Conservation (phyloP, 23 tunicate genomes). For the Trididemnum clinides region DNA sequence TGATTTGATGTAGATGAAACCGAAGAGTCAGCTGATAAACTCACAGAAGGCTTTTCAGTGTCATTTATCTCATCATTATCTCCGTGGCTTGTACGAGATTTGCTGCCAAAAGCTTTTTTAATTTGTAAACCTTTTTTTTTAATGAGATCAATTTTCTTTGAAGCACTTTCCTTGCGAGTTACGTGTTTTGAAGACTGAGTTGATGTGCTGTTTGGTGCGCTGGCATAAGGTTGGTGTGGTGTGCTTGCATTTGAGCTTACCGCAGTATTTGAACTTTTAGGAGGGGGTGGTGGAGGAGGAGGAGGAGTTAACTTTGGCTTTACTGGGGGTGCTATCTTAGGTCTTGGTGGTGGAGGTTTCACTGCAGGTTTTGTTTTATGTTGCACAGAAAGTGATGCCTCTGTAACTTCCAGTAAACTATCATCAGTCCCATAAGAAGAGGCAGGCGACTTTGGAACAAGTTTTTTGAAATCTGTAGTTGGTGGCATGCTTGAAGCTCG, state of each 20-base stretch:
- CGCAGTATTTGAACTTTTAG: too few species aligned
- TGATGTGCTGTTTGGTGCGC: background rate
- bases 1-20: background rate
- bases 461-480: background rate
- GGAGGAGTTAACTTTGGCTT: background rate
- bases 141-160: conserved; percentile 23
- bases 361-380: background rate
- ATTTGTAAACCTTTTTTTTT: conserved; percentile 46
- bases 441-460: background rate
- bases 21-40: background rate
- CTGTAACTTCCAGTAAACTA: background rate
- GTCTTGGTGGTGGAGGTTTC: background rate
- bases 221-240: background rate
- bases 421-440: background rate
- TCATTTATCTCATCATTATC: background rate
- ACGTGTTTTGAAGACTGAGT: background rate
- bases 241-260: too few species aligned
- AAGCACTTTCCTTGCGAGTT: background rate
- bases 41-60: background rate
- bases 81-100: conserved; percentile 1
- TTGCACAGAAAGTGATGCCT: background rate
- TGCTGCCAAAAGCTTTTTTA: too few species aligned
- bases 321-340: background rate
- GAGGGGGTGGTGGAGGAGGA: background rate
- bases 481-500: background rate